Evolutionary conservation across 2,888 invertebrate genomes (phyloP), one percentile per base, ranked within the genome.

Genomic region (Tromatobia lineatoria): DNA sequence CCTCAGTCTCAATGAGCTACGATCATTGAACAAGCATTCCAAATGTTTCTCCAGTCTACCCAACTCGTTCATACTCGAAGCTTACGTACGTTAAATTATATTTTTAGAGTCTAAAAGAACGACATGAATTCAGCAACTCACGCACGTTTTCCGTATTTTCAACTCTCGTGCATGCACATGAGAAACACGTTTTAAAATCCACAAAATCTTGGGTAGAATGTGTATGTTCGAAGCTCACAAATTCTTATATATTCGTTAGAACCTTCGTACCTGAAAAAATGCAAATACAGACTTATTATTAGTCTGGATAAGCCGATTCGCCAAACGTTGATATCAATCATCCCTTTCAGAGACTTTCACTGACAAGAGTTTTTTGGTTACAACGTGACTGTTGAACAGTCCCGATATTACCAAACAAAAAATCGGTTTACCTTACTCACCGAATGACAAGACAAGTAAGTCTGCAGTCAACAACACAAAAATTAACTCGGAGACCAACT

Each of bases 21-120:
- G 57, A 57, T 85, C 87, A 85, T 89, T 88, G 88, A 88, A 85
- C 75, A 87, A 88, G 81, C 86, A 87, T 87, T 83, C 87, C 84
- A 86, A 89, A 87, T 87, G 77, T 76, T 67, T 80, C 84, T 78
- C 76, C 59, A 54, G 75, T 74, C 71, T 61, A 42, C 67, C 64
- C 59, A 59, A 57, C 79, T 59, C 61, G 76, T 86, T 85, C 82
- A 57, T 69, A 47, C 67, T 59, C 54, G 45, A 38, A 59, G 23
- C 1, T 25, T 42, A 59, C 18, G 29, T 52, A 61, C 73, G 47
- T 47, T 25, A 34, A 61, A 59, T 74, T 61, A 61, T 80, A 64
- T 57, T 79, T 70, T 66, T 71, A 79, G 80, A 80, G 57, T 64
- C 50, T 67, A 80, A 38, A 73, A 82, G 69, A 75, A 23, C 59